These are phyloP conservation scores for Aix galericulata DNA, from an alignment of 2,113 vertebrate species.

Conservation along the genomic window DNA sequence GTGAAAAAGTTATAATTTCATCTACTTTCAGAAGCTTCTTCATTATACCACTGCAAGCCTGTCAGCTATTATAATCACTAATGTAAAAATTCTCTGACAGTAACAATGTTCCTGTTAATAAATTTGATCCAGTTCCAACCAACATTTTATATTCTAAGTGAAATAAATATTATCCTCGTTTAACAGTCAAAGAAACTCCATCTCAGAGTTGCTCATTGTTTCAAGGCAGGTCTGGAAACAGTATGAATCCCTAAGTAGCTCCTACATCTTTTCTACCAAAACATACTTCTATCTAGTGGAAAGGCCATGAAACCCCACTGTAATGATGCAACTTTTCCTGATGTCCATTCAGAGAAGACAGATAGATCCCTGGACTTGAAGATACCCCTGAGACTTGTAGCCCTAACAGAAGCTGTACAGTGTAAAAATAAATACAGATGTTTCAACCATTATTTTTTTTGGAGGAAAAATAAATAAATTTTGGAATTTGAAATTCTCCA, in stretches of 20 bases:
- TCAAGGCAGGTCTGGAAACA: neutral
- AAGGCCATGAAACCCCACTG: neutral
- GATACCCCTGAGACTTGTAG: accelerated
- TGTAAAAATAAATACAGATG: neutral
- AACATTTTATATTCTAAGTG: neutral
- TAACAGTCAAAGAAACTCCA: neutral
- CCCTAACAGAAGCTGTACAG: neutral
- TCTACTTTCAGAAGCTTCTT: neutral
- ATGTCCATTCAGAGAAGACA: neutral
- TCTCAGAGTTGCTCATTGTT: neutral
- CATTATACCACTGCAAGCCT: neutral
- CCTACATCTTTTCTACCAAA: neutral
- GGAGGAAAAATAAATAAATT: neutral
- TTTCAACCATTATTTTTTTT: neutral
- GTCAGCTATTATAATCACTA: neutral
- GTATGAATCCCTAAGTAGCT: neutral
- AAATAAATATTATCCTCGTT: neutral
- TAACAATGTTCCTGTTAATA: neutral
- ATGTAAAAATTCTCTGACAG: neutral
- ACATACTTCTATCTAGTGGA: neutral
- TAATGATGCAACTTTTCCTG: neutral
- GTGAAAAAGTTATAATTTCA: neutral
- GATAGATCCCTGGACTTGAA: neutral
- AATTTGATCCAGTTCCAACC: neutral
- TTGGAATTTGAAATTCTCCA: neutral